These are phyloP conservation scores for Apoda limacodes DNA, from an alignment of 2,888 invertebrate species.

Conservation along the genomic window DNA sequence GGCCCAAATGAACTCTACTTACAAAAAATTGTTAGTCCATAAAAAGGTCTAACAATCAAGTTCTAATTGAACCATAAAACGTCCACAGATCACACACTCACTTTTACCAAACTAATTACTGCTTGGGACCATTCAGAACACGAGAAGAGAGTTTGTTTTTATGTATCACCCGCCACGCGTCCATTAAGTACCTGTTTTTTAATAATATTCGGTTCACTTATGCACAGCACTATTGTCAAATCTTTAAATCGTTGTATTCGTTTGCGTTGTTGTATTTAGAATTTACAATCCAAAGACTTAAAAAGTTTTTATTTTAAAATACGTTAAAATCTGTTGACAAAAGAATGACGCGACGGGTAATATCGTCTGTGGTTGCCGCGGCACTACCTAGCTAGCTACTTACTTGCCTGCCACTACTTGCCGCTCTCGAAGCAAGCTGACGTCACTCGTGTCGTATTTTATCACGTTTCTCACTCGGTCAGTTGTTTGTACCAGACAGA, in stretches of 20 bases:
- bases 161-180: constrained; percentile 54
- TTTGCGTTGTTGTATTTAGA: constrained; percentile 30
- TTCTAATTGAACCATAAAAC: constrained; percentile 55
- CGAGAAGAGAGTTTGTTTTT: constrained; percentile 54
- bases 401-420: too few species aligned
- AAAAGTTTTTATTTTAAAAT: too few species aligned
- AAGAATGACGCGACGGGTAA: constrained; percentile 33
- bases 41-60: constrained; percentile 46
- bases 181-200: constrained; percentile 28
- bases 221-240: constrained; percentile 47
- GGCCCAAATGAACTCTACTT: constrained; percentile 31
- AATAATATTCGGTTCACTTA: constrained; percentile 33
- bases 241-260: constrained; percentile 33
- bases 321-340: constrained; percentile 31
- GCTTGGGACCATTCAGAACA: constrained; percentile 51
- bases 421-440: too few species aligned
- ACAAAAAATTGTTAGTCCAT: constrained; percentile 32
- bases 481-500: too few species aligned
- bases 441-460: too few species aligned
- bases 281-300: constrained; percentile 37
- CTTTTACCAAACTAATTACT: constrained; percentile 64
- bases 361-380: constrained; percentile 46
- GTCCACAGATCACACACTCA: constrained; percentile 62
- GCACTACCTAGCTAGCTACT: too few species aligned
- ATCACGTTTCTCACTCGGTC: too few species aligned